These are phyloP conservation scores for Lepus oiostolus DNA, from an alignment of 2,797 vertebrate species.

Conservation along the genomic window DNA sequence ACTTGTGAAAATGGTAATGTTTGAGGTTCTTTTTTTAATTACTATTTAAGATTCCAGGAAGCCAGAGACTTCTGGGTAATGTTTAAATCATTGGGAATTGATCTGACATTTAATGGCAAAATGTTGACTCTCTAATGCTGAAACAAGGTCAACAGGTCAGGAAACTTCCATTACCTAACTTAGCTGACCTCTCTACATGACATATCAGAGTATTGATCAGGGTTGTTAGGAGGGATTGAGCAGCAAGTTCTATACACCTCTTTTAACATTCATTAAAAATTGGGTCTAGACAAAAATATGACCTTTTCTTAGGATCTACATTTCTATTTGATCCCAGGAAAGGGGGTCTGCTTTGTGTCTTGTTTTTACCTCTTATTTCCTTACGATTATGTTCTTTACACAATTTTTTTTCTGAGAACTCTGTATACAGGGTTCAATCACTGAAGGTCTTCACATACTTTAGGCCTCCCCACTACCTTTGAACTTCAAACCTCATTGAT, in stretches of 20 bases:
- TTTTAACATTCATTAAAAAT: constrained; percentile 39
- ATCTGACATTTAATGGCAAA: constrained; percentile 81
- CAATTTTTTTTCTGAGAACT: neutral
- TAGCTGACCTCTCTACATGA: constrained; percentile 67
- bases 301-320: constrained; percentile 6
- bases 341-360: neutral
- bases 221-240: constrained; percentile 21
- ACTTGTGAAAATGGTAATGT: constrained; percentile 69
- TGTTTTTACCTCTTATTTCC: neutral
- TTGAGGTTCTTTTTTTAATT: constrained; percentile 8
- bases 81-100: constrained; percentile 81
- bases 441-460: neutral
- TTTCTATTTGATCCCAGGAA: constrained; percentile 11
- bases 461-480: neutral
- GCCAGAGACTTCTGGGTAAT: constrained; percentile 76
- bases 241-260: constrained; percentile 1
- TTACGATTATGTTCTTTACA: neutral
- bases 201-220: constrained; percentile 76
- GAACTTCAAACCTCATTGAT: neutral
- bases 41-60: constrained; percentile 76
- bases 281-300: neutral
- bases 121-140: constrained; percentile 56
- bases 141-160: constrained; percentile 73
- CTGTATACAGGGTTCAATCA: neutral
- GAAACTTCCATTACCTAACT: constrained; percentile 73